phyloP scores from a whole-genome alignment of 2,888 invertebrate genomes.

The Drosophila crucigera region DNA sequence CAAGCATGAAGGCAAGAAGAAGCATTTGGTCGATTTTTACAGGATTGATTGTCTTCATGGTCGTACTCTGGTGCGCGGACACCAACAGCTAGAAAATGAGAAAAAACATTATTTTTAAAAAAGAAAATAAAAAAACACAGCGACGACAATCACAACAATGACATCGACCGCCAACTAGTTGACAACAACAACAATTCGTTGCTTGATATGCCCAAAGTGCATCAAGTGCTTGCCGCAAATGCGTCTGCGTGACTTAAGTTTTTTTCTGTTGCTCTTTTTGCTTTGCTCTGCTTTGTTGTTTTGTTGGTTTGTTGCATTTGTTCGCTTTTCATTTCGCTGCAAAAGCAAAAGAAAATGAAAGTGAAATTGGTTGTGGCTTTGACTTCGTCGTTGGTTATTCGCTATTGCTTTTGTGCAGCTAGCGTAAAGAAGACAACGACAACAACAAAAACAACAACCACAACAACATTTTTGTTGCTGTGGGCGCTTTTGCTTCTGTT shows the following conservation, averaged over 20 bases:
- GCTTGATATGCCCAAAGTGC: conserved; percentile 58
- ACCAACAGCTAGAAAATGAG: neutral
- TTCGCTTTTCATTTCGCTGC: conserved; percentile 62
- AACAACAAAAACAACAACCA: conserved; percentile 29
- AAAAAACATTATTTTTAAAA: neutral
- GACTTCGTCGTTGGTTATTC: conserved; percentile 46
- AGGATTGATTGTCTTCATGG: neutral
- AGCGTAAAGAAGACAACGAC: conserved; percentile 66
- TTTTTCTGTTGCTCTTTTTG: conserved; percentile 10
- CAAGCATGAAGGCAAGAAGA: neutral
- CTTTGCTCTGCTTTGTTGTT: conserved; percentile 10
- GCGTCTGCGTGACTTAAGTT: conserved; percentile 67
- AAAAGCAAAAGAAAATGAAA: conserved; percentile 78
- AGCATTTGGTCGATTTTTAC: neutral
- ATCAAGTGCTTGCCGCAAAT: conserved; percentile 60
- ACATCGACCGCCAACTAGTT: conserved; percentile 7
- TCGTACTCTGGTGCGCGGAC: neutral
- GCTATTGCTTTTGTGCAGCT: conserved; percentile 71
- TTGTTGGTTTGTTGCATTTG: conserved; percentile 31
- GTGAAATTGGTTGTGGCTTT: conserved; percentile 71
- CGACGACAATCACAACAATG: conserved; percentile 7
- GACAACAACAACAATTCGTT: conserved; percentile 24
- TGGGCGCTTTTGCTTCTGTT: conserved; percentile 51
- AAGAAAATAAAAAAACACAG: neutral
- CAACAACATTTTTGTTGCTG: conserved; percentile 18